phyloP scores from a whole-genome alignment of 2,888 invertebrate species.

The Balanococcus diminutus region DNA sequence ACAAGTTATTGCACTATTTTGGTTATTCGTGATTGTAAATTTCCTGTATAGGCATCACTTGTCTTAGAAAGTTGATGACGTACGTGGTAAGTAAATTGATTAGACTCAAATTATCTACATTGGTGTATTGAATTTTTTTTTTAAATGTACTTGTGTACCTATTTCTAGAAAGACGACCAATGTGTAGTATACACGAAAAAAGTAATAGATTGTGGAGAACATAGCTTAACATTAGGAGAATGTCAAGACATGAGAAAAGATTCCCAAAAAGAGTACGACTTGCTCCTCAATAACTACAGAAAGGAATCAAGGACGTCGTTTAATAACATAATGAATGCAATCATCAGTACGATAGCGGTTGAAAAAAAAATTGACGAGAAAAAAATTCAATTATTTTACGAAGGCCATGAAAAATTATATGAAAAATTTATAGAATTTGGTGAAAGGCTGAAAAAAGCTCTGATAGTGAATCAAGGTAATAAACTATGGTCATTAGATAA shows the following conservation, averaged over 20 bases:
- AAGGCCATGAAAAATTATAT: neutral
- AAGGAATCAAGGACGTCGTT: neutral
- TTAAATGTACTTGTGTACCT: too few relatives aligned
- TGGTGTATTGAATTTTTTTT: neutral
- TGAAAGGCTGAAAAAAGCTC: neutral
- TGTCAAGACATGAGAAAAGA: neutral
- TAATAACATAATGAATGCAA: neutral
- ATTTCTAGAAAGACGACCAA: neutral
- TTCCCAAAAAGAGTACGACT: neutral
- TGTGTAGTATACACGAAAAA: neutral
- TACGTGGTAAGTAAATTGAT: neutral
- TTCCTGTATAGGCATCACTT: too few relatives aligned
- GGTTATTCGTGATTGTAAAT: too few relatives aligned
- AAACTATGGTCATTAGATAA: neutral
- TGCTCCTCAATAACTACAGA: neutral
- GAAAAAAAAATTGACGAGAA: neutral
- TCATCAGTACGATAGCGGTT: neutral
- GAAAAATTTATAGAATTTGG: neutral
- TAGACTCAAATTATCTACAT: neutral
- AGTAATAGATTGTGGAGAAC: neutral
- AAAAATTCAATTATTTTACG: neutral
- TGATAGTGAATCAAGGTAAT: neutral
- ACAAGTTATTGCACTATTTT: neutral
- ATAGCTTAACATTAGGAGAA: neutral
- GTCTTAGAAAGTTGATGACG: neutral